Evolutionary conservation across 37 sponge, comb jelly and placozoan species (phyloP).

Genomic region (Spongia lamella): DNA sequence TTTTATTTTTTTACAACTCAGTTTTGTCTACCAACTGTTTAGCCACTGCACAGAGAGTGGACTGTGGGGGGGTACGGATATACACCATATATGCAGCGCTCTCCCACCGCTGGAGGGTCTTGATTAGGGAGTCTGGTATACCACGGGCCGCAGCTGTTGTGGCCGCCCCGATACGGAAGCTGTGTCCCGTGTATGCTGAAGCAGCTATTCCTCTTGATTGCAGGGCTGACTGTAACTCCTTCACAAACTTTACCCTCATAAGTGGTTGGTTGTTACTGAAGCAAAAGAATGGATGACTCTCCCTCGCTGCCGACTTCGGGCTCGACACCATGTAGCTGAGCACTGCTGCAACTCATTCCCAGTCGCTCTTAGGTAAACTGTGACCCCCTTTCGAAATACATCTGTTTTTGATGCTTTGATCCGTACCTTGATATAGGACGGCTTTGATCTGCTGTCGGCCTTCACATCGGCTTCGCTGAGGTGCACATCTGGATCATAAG

Average conservation of each 20-base stretch:
- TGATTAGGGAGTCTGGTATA: conserved; percentile 1
- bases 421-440: too few relatives aligned
- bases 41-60: too few relatives aligned
- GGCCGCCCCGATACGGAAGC: conserved; percentile 7
- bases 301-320: background rate
- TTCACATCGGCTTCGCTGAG: too few relatives aligned
- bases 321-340: background rate
- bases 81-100: background rate
- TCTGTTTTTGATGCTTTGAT: conserved; percentile 7
- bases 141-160: background rate
- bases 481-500: too few relatives aligned
- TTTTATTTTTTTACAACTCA: too few relatives aligned
- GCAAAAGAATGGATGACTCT: background rate
- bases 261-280: background rate
- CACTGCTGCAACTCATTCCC: background rate
- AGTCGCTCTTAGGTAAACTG: background rate
- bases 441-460: too few relatives aligned
- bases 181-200: background rate
- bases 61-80: background rate
- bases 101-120: conserved; percentile 2
- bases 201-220: background rate
- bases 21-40: too few relatives aligned
- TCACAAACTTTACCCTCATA: background rate
- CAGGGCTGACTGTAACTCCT: background rate
- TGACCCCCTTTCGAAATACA: background rate